These are phyloP conservation scores for Cossypha heuglini DNA, from an alignment of 2,797 vertebrate genomes.

Conservation along the genomic window DNA sequence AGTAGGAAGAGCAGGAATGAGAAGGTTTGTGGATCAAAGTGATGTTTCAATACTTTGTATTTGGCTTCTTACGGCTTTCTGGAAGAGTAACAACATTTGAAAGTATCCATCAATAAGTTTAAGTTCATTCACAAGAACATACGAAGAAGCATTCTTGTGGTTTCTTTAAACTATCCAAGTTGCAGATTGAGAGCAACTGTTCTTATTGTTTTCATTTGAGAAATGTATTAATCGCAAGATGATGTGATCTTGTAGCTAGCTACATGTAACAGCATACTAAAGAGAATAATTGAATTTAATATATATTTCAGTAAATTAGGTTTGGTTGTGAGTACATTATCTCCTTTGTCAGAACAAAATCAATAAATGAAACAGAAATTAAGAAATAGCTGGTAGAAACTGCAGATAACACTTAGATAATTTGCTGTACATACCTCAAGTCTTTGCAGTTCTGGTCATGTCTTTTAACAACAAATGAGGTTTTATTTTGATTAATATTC, in stretches of 20 bases:
- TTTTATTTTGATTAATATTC: background rate
- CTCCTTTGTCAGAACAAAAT: background rate
- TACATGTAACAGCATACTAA: background rate
- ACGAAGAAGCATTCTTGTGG: background rate
- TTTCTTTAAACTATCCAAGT: background rate
- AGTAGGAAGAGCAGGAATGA: background rate
- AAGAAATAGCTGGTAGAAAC: background rate
- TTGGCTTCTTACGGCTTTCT: background rate
- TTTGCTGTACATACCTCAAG: background rate
- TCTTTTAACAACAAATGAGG: background rate
- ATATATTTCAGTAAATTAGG: background rate
- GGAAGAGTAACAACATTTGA: background rate
- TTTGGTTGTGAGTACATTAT: background rate
- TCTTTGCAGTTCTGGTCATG: background rate
- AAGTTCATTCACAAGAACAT: background rate
- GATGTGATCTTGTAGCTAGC: background rate
- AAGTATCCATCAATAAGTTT: background rate
- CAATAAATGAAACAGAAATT: background rate
- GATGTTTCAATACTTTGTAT: background rate
- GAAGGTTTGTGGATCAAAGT: background rate
- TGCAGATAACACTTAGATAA: background rate
- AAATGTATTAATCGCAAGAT: background rate
- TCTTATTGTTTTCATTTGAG: background rate
- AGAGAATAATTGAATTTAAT: background rate
- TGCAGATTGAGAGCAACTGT: background rate